Conservation (phyloP, 2,113 vertebrate species). For the Dasypus novemcinctus region DNA sequence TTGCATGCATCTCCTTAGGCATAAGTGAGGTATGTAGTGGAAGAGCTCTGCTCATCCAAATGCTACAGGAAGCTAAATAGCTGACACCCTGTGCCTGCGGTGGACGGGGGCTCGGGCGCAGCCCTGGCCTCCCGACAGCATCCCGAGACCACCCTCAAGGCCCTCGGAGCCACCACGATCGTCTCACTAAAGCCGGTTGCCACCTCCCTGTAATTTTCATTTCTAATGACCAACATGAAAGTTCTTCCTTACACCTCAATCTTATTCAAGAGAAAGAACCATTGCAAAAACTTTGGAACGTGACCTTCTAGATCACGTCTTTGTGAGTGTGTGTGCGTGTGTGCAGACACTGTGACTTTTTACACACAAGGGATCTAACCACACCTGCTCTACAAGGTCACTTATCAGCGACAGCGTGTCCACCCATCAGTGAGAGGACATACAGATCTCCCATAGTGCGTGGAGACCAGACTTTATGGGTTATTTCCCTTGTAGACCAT, state of each 20-base stretch:
- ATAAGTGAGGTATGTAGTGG: no score
- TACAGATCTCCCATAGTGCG: rapidly evolving
- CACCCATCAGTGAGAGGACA: not conserved
- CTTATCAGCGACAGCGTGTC: rapidly evolving
- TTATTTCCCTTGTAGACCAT: rapidly evolving
- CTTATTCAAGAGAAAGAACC: not conserved
- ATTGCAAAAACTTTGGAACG: not conserved
- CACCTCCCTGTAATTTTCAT: no score
- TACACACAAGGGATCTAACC: not conserved
- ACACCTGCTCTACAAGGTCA: rapidly evolving
- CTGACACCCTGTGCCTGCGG: no score
- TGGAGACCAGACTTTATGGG: rapidly evolving
- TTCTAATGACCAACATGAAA: not conserved
- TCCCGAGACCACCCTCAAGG: no score
- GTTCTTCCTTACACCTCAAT: not conserved
- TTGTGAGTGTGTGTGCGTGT: not conserved
- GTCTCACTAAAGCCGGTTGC: no score
- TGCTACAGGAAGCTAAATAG: no score
- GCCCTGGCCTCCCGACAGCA: no score
- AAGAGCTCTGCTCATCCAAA: no score
- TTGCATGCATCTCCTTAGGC: no score
- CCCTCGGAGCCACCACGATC: no score
- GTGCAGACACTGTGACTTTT: not conserved
- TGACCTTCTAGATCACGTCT: not conserved
- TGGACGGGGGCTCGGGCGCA: no score